Percentiles rank a stretch among this genome's conserved stretches.
phyloP scores from a whole-genome alignment of 2,888 invertebrate genomes.

The Agrotis segetum region DNA sequence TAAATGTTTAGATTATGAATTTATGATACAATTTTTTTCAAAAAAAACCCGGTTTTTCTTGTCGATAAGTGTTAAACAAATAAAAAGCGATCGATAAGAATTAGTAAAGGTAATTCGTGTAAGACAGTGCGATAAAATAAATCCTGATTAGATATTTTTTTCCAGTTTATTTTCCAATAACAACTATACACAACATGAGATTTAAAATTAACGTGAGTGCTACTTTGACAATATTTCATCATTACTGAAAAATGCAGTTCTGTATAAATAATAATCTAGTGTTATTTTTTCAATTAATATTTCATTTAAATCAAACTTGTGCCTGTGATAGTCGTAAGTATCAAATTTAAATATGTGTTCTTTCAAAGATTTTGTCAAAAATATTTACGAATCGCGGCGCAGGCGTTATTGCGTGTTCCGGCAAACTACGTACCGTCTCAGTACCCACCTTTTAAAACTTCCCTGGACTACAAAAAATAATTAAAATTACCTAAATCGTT shows the following conservation, averaged over 20 bases:
- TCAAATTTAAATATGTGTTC: not conserved
- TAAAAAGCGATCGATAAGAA: constrained; percentile 41
- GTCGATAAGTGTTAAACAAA: constrained; percentile 29
- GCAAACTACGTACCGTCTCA: too few species aligned
- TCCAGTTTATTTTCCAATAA: constrained; percentile 18
- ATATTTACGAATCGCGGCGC: too few species aligned
- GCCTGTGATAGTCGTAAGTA: constrained; percentile 38
- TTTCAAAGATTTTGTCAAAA: not conserved
- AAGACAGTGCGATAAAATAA: constrained; percentile 53
- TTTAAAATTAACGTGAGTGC: constrained; percentile 5
- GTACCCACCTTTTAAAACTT: too few species aligned
- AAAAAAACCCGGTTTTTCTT: constrained; percentile 5
- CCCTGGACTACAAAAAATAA: too few species aligned
- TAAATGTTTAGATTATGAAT: not conserved
- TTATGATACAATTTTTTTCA: not conserved
- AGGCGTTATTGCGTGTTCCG: too few species aligned
- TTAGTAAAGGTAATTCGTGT: constrained; percentile 35
- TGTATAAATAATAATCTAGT: constrained; percentile 39
- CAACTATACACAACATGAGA: constrained; percentile 21
- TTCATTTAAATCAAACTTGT: constrained; percentile 39
- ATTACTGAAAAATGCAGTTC: constrained; percentile 40
- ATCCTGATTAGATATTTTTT: constrained; percentile 38
- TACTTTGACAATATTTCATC: not conserved
- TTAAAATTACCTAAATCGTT: too few species aligned
- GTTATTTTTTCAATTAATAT: constrained; percentile 37